Conservation (phyloP, 2,113 vertebrate species). For the Leiothrix lutea region DNA sequence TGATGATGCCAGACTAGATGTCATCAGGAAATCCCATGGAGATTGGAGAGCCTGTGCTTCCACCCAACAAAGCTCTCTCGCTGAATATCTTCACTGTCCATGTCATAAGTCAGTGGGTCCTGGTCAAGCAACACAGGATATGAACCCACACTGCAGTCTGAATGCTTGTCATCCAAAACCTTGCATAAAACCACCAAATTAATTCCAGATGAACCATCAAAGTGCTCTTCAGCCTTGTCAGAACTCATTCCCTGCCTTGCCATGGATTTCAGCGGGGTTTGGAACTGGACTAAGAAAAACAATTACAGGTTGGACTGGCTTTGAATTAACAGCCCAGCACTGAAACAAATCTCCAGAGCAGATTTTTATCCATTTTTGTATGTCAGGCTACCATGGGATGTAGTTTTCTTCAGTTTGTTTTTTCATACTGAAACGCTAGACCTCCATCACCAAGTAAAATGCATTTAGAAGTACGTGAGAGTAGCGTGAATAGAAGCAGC, state of each 20-base stretch:
- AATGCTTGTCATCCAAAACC: background rate
- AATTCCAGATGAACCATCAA: background rate
- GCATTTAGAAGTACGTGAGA: background rate
- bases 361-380: background rate
- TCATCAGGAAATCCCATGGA: background rate
- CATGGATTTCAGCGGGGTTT: background rate
- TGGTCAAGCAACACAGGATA: background rate
- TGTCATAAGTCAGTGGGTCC: background rate
- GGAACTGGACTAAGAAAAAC: background rate
- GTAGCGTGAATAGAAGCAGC: background rate
- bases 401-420: background rate
- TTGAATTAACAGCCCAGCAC: background rate
- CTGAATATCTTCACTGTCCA: background rate
- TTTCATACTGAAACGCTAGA: background rate
- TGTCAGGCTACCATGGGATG: background rate
- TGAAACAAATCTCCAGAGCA: background rate
- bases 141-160: background rate
- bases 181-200: background rate
- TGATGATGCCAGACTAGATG: background rate
- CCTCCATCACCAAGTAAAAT: background rate
- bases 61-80: rapidly evolving
- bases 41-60: background rate
- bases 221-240: background rate
- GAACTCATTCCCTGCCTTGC: background rate
- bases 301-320: background rate